phyloP scores from a whole-genome alignment of 2,113 vertebrate genomes.

The Cochlearius cochlearius region DNA sequence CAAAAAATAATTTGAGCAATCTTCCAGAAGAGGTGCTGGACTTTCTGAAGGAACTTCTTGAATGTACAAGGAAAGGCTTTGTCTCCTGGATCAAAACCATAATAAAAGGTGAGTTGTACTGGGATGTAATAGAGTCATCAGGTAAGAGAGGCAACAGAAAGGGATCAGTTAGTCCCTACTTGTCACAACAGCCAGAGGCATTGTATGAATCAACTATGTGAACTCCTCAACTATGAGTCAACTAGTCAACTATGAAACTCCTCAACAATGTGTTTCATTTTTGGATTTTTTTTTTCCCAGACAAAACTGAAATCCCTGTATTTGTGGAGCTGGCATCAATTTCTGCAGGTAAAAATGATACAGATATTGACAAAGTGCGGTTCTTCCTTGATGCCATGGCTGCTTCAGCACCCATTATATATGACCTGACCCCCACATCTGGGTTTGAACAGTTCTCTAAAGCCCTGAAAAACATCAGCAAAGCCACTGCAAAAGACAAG shows the following conservation, averaged over 20 bases:
- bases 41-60: background rate
- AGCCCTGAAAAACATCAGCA: background rate
- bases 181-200: background rate
- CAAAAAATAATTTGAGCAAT: background rate
- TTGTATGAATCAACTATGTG: background rate
- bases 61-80: background rate
- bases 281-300: background rate
- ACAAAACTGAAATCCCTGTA: background rate
- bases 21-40: background rate
- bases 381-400: background rate
- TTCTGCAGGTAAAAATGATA: background rate
- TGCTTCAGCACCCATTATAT: background rate
- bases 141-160: background rate
- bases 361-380: background rate
- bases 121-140: background rate
- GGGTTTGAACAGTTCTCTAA: background rate
- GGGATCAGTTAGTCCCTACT: background rate
- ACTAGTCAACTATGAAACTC: background rate
- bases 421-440: background rate
- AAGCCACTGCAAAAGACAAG: background rate
- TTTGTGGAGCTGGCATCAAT: background rate
- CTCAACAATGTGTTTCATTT: background rate
- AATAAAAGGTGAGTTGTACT: background rate
- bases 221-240: background rate
- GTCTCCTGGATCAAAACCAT: background rate